These are phyloP conservation scores for Aleiodes sp. DNA, from an alignment of 1,140 invertebrate species.

Conservation along the genomic window DNA sequence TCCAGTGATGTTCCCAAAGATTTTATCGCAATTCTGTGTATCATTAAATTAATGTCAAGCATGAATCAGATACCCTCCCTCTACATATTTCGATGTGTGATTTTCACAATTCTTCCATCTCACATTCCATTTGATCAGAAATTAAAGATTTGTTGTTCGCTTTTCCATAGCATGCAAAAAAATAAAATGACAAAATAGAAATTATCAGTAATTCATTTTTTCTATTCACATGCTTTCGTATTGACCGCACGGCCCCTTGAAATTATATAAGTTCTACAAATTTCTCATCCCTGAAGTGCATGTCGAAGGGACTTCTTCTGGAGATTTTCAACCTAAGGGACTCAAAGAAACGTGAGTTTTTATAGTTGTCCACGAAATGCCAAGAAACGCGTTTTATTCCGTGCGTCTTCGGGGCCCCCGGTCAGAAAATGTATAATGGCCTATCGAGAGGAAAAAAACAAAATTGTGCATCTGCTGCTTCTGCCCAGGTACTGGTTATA, in stretches of 20 bases:
- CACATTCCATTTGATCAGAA: too few species aligned
- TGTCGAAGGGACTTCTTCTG: neutral
- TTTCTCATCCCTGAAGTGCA: neutral
- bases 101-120: too few species aligned
- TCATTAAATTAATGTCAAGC: too few species aligned
- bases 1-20: neutral
- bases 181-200: too few species aligned
- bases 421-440: constrained; percentile 30
- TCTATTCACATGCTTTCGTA: neutral
- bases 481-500: neutral
- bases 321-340: neutral
- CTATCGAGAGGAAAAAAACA: neutral
- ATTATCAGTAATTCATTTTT: neutral
- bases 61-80: too few species aligned
- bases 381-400: constrained; percentile 11
- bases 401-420: neutral
- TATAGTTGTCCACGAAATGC: constrained; percentile 11
- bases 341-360: constrained; percentile 19
- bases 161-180: too few species aligned
- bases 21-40: neutral
- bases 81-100: too few species aligned
- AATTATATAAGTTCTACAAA: neutral
- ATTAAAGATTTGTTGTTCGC: too few species aligned
- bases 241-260: neutral
- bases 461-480: constrained; percentile 30